Evolutionary conservation across 2,113 vertebrate genomes (phyloP).

Genomic region (Patagioenas fasciata): DNA sequence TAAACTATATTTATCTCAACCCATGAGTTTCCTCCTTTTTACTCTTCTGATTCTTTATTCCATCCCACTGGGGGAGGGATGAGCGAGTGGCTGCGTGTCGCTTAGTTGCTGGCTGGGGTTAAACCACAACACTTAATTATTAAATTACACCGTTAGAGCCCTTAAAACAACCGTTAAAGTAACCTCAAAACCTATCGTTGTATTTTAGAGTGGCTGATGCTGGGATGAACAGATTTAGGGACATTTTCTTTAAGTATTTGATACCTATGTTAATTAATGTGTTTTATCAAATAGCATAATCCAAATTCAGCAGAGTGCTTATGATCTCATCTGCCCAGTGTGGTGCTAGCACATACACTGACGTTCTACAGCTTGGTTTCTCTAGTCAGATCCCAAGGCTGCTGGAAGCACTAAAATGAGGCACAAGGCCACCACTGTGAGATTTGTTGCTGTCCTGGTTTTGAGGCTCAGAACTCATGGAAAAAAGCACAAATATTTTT

Average conservation of each 20-base stretch:
- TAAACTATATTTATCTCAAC: too few species aligned
- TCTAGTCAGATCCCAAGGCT: not conserved
- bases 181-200: accelerated
- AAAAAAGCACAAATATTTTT: not conserved
- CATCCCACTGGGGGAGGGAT: too few species aligned
- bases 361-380: not conserved
- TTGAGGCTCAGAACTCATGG: not conserved
- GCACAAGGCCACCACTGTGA: not conserved
- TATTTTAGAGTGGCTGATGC: not conserved
- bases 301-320: not conserved
- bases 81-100: too few species aligned
- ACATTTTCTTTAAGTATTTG: not conserved
- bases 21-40: too few species aligned
- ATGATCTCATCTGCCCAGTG: not conserved
- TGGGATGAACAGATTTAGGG: not conserved
- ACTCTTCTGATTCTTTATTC: too few species aligned
- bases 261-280: not conserved
- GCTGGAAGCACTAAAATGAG: slow-evolving; percentile 40
- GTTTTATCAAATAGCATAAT: not conserved
- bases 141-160: not conserved
- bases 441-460: slow-evolving; percentile 17
- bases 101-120: too few species aligned
- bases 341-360: not conserved
- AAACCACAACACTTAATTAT: too few species aligned
- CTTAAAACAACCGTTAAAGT: not conserved